These are phyloP conservation scores for Enhydra lutris DNA, from an alignment of 2,113 vertebrate species.

Conservation along the genomic window DNA sequence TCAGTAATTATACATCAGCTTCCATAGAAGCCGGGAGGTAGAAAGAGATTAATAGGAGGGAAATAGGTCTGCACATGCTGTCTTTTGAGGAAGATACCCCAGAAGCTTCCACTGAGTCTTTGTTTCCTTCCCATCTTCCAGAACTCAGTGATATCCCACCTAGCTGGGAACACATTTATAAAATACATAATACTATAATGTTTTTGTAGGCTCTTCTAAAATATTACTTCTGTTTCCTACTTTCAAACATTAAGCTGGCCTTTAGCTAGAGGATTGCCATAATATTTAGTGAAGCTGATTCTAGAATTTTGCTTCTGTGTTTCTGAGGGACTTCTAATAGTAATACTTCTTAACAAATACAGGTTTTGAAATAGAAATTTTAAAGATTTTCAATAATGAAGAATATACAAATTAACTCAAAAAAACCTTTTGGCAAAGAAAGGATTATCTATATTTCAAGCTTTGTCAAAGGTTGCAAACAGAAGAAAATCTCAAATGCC, in stretches of 20 bases:
- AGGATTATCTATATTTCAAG: neutral
- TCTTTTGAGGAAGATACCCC: neutral
- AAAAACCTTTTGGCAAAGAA: neutral
- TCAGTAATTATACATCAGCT: neutral
- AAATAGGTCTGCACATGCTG: neutral
- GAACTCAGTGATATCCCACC: too few relatives aligned
- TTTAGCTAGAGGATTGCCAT: neutral
- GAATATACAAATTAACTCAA: neutral
- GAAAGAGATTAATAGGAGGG: neutral
- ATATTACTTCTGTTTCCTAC: neutral
- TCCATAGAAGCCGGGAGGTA: neutral
- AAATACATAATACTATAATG: neutral
- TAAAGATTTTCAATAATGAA: neutral
- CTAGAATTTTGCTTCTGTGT: neutral
- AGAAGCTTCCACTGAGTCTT: neutral
- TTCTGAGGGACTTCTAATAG: neutral
- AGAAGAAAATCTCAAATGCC: neutral
- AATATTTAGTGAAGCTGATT: neutral
- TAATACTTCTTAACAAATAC: neutral
- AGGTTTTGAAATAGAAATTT: neutral
- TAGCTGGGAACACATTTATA: neutral
- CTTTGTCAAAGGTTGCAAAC: neutral
- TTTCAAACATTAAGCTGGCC: neutral
- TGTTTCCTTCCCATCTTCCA: neutral
- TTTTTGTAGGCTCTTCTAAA: neutral